A percentile compares a stretch with the other conserved stretches of the same genome.
These are phyloP conservation scores for Festucalex cinctus DNA, from an alignment of 2,113 vertebrate genomes.

Conservation along the genomic window DNA sequence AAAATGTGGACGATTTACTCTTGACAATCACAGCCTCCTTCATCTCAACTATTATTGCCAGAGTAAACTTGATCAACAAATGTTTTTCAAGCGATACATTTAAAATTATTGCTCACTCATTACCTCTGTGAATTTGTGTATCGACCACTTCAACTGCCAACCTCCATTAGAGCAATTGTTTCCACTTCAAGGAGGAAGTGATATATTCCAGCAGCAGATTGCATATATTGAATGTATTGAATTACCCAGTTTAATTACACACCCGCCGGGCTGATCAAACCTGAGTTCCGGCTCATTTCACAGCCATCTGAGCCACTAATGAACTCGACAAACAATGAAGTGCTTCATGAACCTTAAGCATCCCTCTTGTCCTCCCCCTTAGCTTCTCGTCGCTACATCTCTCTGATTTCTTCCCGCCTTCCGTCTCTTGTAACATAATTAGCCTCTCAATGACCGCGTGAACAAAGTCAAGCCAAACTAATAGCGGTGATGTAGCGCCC, in stretches of 20 bases:
- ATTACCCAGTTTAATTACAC: background rate
- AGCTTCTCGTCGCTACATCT: constrained; percentile 24
- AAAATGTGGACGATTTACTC: too few relatives aligned
- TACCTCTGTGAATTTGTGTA: background rate
- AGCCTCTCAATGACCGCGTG: constrained; percentile 38
- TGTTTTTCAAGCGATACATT: background rate
- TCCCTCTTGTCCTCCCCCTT: constrained; percentile 12
- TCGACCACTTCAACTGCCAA: background rate
- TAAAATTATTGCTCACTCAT: background rate
- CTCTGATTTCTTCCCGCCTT: constrained; percentile 32
- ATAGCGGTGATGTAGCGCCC: constrained; percentile 23
- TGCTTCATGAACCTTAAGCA: constrained; percentile 47
- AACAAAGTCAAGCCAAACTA: constrained; percentile 52
- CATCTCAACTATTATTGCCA: background rate
- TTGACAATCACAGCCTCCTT: background rate
- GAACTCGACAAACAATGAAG: constrained; percentile 36
- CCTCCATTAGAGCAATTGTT: background rate
- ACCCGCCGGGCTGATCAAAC: constrained; percentile 6
- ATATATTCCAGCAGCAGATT: background rate
- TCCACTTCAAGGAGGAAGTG: background rate
- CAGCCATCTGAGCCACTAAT: constrained; percentile 29
- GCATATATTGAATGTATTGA: background rate
- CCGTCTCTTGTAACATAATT: constrained; percentile 44
- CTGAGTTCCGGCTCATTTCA: constrained; percentile 25
- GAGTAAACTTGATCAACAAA: background rate